Conservation (phyloP, 2,888 invertebrate genomes). For the Eupithecia pulchellata region DNA sequence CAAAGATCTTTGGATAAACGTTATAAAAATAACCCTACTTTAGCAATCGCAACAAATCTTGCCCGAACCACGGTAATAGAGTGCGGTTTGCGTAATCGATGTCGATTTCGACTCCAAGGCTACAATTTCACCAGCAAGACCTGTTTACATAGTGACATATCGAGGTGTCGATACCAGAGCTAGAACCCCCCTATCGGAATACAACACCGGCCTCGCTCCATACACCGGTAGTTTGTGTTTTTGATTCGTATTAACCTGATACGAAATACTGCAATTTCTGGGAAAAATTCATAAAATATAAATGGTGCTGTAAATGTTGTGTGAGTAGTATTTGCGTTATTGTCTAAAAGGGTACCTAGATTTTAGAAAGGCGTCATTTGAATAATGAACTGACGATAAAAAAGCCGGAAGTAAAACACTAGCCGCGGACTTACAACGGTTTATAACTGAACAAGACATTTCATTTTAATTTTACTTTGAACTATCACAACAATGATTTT, state of each 20-base stretch:
- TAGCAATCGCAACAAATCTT: background rate
- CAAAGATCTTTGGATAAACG: too few species aligned
- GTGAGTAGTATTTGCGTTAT: too few species aligned
- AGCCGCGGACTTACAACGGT: too few species aligned
- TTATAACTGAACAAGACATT: too few species aligned
- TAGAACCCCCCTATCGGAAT: conserved; percentile 2
- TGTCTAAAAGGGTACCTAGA: too few species aligned
- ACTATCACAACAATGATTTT: too few species aligned
- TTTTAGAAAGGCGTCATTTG: too few species aligned
- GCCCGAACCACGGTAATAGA: background rate
- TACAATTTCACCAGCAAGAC: conserved; percentile 39
- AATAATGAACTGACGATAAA: too few species aligned
- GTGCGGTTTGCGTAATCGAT: conserved; percentile 2
- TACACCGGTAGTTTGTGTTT: conserved; percentile 2
- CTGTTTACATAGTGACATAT: conserved; percentile 49
- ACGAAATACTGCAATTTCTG: background rate
- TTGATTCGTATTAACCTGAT: background rate
- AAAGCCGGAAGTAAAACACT: too few species aligned
- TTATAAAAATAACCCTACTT: background rate
- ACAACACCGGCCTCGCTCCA: background rate
- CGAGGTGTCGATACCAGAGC: conserved; percentile 47
- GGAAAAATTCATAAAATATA: background rate
- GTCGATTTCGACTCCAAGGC: conserved; percentile 29
- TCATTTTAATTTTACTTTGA: too few species aligned
- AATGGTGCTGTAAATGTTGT: background rate